A percentile compares a stretch with the other conserved stretches of the same genome.
Evolutionary conservation across 2,797 vertebrate genomes (phyloP).

Genomic region (Brachymystax lenok): DNA sequence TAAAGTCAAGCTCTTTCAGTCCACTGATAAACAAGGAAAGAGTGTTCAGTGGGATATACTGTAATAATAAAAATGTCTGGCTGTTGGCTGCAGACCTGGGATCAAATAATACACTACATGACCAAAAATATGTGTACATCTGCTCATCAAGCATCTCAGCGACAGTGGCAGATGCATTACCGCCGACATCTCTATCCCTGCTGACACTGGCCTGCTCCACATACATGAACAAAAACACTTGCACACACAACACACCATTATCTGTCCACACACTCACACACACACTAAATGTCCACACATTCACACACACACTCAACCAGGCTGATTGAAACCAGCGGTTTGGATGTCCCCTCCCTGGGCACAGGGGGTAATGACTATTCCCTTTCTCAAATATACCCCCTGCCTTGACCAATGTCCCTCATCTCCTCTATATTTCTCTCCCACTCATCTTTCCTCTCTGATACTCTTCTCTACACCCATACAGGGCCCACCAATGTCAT

Average conservation of each 20-base stretch:
- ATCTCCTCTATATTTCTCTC: neutral
- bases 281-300: conserved; percentile 11
- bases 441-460: conserved; percentile 7
- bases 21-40: conserved; percentile 34
- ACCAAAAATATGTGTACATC: no score
- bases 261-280: conserved; percentile 19
- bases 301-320: conserved; percentile 24
- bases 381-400: conserved; percentile 56
- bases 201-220: conserved; percentile 37
- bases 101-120: no score
- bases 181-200: conserved; percentile 66
- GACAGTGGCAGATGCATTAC: conserved; percentile 72
- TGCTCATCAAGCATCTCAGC: conserved; percentile 12
- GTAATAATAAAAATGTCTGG: no score
- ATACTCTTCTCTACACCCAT: conserved; percentile 21
- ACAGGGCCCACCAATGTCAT: neutral
- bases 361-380: conserved; percentile 57
- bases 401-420: conserved; percentile 26
- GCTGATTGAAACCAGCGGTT: conserved; percentile 69
- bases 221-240: conserved; percentile 14
- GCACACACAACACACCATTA: conserved; percentile 8
- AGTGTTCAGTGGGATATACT: no score
- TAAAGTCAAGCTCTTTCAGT: conserved; percentile 47
- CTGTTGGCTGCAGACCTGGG: no score
- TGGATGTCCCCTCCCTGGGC: conserved; percentile 53